Evolutionary conservation across 1,140 invertebrate genomes (phyloP).

Genomic region (Drosophila setifemur): DNA sequence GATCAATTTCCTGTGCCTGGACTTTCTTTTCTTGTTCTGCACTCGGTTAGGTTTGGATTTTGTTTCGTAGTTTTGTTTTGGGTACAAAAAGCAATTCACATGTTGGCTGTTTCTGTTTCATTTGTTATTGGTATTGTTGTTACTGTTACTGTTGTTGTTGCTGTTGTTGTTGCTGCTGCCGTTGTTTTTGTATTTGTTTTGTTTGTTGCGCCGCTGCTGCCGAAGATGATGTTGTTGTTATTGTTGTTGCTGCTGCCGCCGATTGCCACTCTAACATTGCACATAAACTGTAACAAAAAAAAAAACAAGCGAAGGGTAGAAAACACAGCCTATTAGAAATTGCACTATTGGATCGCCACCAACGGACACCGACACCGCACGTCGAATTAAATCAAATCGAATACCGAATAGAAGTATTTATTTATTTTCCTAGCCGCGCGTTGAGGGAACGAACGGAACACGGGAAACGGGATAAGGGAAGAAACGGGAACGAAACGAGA

Average conservation of each 20-base stretch:
- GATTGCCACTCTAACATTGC: slow-evolving; percentile 62
- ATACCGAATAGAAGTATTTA: slow-evolving; percentile 34
- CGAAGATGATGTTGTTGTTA: slow-evolving; percentile 6
- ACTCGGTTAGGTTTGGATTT: slow-evolving; percentile 26
- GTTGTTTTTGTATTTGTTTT: slow-evolving; percentile 18
- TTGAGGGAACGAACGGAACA: not conserved
- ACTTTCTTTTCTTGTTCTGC: not conserved
- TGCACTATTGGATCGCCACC: too few relatives aligned
- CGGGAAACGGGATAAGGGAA: slow-evolving; percentile 20
- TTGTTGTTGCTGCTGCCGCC: slow-evolving; percentile 31
- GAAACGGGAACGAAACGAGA: slow-evolving; percentile 16
- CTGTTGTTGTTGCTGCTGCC: slow-evolving; percentile 22
- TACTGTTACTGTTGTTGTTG: slow-evolving; percentile 13
- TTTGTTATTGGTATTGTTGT: not conserved
- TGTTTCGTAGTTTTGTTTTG: slow-evolving; percentile 21
- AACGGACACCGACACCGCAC: too few relatives aligned
- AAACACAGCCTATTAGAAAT: slow-evolving; percentile 15
- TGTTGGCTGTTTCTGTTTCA: slow-evolving; percentile 21
- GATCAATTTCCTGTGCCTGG: too few relatives aligned
- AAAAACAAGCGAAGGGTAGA: slow-evolving; percentile 5
- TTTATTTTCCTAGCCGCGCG: slow-evolving; percentile 48
- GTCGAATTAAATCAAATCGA: too few relatives aligned
- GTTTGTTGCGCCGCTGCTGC: slow-evolving; percentile 23
- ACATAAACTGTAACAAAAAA: slow-evolving; percentile 55
- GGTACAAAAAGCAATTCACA: slow-evolving; percentile 34